phyloP scores from a whole-genome alignment of 30 jellyfish, hydroid and myxozoan genomes.

The Cassiopea andromeda region DNA sequence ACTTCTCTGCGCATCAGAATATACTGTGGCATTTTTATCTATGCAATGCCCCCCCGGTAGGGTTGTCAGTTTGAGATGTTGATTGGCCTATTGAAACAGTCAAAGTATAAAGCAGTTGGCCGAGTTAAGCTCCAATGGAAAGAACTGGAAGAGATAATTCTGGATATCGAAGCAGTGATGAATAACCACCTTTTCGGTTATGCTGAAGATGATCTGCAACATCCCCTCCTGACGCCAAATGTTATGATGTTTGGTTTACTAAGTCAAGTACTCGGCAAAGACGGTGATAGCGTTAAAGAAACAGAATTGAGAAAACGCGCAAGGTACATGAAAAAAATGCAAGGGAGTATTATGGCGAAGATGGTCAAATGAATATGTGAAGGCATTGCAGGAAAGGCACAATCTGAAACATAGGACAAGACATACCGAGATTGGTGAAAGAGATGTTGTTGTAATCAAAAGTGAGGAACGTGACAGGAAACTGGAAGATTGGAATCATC shows the following conservation, averaged over 20 bases:
- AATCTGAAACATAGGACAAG: background rate
- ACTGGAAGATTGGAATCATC: slow-evolving; percentile 52
- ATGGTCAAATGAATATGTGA: slow-evolving; percentile 63
- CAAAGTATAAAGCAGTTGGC: slow-evolving; percentile 66
- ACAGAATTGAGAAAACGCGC: slow-evolving; percentile 63
- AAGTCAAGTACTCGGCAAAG: background rate
- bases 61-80: slow-evolving; percentile 68
- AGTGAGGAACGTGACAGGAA: slow-evolving; percentile 41
- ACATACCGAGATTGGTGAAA: background rate
- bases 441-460: too few species aligned
- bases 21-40: slow-evolving; percentile 67
- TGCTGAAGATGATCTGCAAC: slow-evolving; percentile 51
- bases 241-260: slow-evolving; percentile 14
- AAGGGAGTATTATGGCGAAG: slow-evolving; percentile 56
- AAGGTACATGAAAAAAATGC: slow-evolving; percentile 47
- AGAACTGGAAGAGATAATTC: slow-evolving; percentile 53
- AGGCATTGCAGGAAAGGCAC: slow-evolving; percentile 51
- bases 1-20: slow-evolving; percentile 1
- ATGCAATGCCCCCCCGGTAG: slow-evolving; percentile 79
- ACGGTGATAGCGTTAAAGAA: background rate
- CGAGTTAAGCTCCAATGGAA: slow-evolving; percentile 21
- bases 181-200: slow-evolving; percentile 65
- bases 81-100: slow-evolving; percentile 47
- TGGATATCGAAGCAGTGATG: slow-evolving; percentile 56
- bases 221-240: slow-evolving; percentile 62